Evolutionary conservation across 2,888 invertebrate species (phyloP), one percentile per base, ranked within the genome.

Genomic region (Diaprepes abbreviatus): DNA sequence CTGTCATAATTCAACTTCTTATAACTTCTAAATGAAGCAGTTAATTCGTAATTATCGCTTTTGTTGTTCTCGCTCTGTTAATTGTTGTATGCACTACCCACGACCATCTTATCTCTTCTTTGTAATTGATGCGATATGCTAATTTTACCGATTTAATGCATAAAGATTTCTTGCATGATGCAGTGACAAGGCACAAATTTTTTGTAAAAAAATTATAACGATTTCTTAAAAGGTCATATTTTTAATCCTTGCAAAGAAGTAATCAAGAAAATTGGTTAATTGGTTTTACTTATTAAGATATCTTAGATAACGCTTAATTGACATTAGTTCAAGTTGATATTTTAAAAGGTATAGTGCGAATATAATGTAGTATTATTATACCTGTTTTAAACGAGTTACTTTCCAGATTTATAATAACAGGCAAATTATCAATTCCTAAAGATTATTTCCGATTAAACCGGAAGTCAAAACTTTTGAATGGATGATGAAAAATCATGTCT

Each of bases 11-110:
- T 50, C 12, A 50, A 19, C 14, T 7, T 58, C 33, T 33, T 58
- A 58, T 66, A 31, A 36, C 66, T 48, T 69, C 76, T 73, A 76
- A 75, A 71, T 71, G 50, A 71, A 71, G 67, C 50, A 50, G 67
- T 71, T 57, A 70, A 50, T 28, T 10, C n/a, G 54, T 70, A 70
- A 70, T 70, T 66, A 58, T 35, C 66, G 57, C 54, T 28, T 54
- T 21, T 62, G 40, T 58, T 58, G 38, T 60, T 63, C 38, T 55
- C 40, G 24, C 9, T 54, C 40, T 31, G 66, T 66, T 52, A 70
- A 66, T 60, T 67, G 70, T 66, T 58, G 58, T 58, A 31, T 19
- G 16, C 62, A 12, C 70, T 62, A 38, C 66, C 71, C 63, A 67
- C 67, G 24, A 24, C 14, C 33, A 10, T 28, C 60, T 54, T 70